A percentile compares a stretch with the other conserved stretches of the same genome.
phyloP scores from a whole-genome alignment of 2,113 vertebrate genomes.

The Microcebus jonahi region DNA sequence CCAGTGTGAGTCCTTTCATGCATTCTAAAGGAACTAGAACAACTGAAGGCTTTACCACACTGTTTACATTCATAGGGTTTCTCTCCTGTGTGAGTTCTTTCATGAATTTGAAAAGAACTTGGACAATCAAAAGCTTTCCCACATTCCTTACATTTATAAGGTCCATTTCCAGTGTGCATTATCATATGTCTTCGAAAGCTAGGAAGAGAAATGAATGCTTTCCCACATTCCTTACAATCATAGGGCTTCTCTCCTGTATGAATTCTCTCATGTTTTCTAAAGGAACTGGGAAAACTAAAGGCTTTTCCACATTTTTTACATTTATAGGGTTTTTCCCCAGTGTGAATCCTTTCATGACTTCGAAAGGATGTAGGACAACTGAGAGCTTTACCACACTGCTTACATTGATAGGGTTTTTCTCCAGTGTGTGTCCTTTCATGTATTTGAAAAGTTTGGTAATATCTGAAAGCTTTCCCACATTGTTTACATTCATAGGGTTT shows the following conservation, averaged over 20 bases:
- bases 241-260: conserved; percentile 48
- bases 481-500: conserved; percentile 61
- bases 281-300: conserved; percentile 60
- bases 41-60: conserved; percentile 54
- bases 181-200: conserved; percentile 56
- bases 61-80: conserved; percentile 44
- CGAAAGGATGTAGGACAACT: conserved; percentile 33
- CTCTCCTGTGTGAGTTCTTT: conserved; percentile 45
- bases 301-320: conserved; percentile 67
- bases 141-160: conserved; percentile 57
- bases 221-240: conserved; percentile 45
- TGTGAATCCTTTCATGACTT: conserved; percentile 65
- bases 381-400: conserved; percentile 63
- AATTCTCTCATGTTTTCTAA: conserved; percentile 55
- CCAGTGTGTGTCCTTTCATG: conserved; percentile 57
- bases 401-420: conserved; percentile 65
- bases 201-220: conserved; percentile 56
- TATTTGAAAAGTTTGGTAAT: conserved; percentile 38
- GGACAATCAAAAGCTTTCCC: conserved; percentile 58
- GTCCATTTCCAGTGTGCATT: conserved; percentile 54
- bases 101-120: conserved; percentile 53
- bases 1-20: conserved; percentile 49
- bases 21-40: conserved; percentile 29
- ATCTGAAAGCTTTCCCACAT: conserved; percentile 63
- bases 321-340: conserved; percentile 65